phyloP scores from a whole-genome alignment of 2,888 invertebrate genomes.

The Eurytoma californica region DNA sequence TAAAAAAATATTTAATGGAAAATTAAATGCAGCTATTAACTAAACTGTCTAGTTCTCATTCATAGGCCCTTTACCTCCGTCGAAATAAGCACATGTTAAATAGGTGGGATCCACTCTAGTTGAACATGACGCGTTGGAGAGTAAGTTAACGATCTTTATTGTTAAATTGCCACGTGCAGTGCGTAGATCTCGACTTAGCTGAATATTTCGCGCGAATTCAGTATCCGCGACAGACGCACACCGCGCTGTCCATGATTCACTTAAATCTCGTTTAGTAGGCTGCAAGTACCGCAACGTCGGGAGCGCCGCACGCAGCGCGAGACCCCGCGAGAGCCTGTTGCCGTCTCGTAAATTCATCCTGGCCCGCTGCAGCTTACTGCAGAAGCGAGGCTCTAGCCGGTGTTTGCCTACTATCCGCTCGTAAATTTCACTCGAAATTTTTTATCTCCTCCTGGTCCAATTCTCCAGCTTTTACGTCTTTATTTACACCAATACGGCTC shows the following conservation, averaged over 20 bases:
- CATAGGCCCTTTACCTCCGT: no score
- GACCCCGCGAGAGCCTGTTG: slow-evolving; percentile 2
- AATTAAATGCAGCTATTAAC: no score
- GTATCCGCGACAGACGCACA: not conserved
- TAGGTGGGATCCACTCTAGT: no score
- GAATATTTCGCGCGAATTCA: slow-evolving; percentile 6
- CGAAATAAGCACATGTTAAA: no score
- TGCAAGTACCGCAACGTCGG: slow-evolving; percentile 5
- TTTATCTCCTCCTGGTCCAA: not conserved
- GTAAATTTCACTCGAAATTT: not conserved
- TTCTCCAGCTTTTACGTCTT: no score
- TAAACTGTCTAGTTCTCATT: no score
- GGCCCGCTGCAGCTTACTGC: not conserved
- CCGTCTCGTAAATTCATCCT: slow-evolving; percentile 49
- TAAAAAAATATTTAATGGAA: no score
- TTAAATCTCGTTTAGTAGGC: slow-evolving; percentile 25
- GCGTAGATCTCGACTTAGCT: not conserved
- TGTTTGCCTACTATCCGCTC: not conserved
- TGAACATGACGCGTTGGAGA: no score
- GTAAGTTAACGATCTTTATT: not conserved
- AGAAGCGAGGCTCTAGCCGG: not conserved
- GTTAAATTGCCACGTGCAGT: slow-evolving; percentile 8
- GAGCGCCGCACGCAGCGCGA: slow-evolving; percentile 12
- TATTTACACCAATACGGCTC: no score
- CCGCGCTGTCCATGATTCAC: slow-evolving; percentile 10